Evolutionary conservation across 2,797 vertebrate species (phyloP), one percentile per base, ranked within the genome.

Genomic region (Uromys caudimaculatus): DNA sequence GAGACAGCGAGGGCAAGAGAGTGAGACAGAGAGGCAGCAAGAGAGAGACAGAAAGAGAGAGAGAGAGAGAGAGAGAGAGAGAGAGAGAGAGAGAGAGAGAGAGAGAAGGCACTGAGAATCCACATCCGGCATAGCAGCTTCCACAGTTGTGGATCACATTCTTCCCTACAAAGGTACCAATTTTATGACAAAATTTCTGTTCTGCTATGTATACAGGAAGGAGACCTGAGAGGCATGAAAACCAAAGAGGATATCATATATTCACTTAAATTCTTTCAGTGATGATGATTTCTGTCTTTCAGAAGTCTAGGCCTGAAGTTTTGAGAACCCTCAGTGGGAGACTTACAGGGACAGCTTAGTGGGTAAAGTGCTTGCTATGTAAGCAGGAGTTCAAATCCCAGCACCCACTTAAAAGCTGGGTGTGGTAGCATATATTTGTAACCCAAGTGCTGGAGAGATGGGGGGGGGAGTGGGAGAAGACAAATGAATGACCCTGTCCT

Each of bases 101-200:
- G 4, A 23, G 19, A 19, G 0, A 52, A 10, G 54, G 23, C n/a
- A 56, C 14, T 73, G 71, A 89, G 50, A 73, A 87, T 6, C 32
- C 7, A 7, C 24, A 0, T 19, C 62, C 76, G 35, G 62, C 78
- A 75, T 8, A 21, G 23, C 1, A 50, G 1, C 13, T 90, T 23
- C 81, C 35, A 41, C 29, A 94, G 58, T 85, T 96, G 92, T 82
- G 94, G 95, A 93, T 93, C 41, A 92, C 76, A 93, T 94, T 54
- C 60, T 47, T 95, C 21, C 3, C 79, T 91, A 83, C 29, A 8
- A 96, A 97, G 58, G 1, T 83, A 13, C 8, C 93, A 32, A 94
- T 96, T 95, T 71, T 69, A 67, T 93, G 64, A 58, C 95, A 96
- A 82, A 9, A 29, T 83, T 76, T 56, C 21, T 92, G 89, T 4